Evolutionary conservation across 2,888 invertebrate genomes (phyloP).

Genomic region (Diarsia rubi): DNA sequence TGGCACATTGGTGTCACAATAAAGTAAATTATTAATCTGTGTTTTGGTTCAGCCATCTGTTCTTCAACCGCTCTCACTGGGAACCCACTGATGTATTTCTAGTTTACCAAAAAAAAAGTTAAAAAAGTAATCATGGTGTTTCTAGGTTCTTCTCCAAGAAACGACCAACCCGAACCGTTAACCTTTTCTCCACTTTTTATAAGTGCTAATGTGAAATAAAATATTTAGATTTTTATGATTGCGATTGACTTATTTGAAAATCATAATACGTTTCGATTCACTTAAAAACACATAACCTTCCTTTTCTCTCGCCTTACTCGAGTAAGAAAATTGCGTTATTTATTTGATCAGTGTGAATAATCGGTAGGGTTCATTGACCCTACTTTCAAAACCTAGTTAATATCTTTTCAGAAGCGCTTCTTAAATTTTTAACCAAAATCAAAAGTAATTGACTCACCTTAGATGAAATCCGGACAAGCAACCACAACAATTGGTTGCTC

Average conservation of each 20-base stretch:
- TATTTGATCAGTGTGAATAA: neutral
- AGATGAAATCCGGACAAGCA: neutral
- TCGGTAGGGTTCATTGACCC: neutral
- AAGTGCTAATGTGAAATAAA: no score
- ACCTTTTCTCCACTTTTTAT: no score
- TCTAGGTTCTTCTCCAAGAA: no score
- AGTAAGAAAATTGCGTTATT: neutral
- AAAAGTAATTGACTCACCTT: conserved; percentile 34
- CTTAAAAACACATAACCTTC: neutral
- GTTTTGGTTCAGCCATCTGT: neutral
- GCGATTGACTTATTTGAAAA: no score
- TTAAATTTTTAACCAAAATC: neutral
- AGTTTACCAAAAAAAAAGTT: no score
- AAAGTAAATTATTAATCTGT: no score
- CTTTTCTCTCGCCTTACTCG: neutral
- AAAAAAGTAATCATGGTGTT: no score
- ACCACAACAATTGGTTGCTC: neutral
- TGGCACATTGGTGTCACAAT: neutral
- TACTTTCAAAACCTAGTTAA: no score
- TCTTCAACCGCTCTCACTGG: neutral
- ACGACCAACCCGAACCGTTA: no score
- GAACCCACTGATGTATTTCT: neutral
- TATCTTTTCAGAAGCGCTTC: neutral
- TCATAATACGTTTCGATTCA: neutral
- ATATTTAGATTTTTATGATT: no score